These are phyloP conservation scores for Caenorhabditis remanei DNA, from an alignment of 1,140 invertebrate species.

Conservation along the genomic window DNA sequence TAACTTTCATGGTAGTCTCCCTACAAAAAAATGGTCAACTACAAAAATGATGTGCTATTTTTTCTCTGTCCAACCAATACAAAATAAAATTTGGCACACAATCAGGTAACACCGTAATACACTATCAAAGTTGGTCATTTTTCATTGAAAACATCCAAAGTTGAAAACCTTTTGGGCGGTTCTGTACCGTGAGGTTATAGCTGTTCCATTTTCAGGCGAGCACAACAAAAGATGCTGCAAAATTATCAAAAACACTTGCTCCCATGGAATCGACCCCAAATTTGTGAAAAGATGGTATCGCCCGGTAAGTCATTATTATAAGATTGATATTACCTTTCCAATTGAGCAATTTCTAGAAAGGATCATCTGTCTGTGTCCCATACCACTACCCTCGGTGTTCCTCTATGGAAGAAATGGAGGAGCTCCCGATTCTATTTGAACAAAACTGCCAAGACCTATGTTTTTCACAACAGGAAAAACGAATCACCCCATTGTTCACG, in stretches of 20 bases:
- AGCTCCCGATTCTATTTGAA: conserved; percentile 52
- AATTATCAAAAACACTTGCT: conserved; percentile 45
- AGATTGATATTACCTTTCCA: background rate
- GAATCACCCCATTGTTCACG: conserved; percentile 53
- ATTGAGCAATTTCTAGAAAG: conserved; percentile 19
- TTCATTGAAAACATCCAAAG: too few relatives aligned
- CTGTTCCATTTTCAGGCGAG: conserved; percentile 13
- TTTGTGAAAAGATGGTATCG: conserved; percentile 58
- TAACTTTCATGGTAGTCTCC: too few relatives aligned
- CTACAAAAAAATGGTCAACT: too few relatives aligned
- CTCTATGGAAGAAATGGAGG: conserved; percentile 60
- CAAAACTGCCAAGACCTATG: conserved; percentile 62
- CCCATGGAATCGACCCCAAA: conserved; percentile 46
- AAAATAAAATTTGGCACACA: too few relatives aligned
- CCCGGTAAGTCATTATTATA: conserved; percentile 34
- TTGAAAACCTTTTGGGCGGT: too few relatives aligned
- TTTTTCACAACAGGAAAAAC: conserved; percentile 51
- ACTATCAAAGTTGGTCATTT: too few relatives aligned
- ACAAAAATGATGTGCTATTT: too few relatives aligned
- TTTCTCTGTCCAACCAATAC: too few relatives aligned
- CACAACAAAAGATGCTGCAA: conserved; percentile 54
- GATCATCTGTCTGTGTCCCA: conserved; percentile 38
- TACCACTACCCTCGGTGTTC: conserved; percentile 58
- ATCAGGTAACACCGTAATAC: too few relatives aligned
- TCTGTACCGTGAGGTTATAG: background rate